Conservation (phyloP, 2,888 invertebrate genomes). For the Xanthia togata region DNA sequence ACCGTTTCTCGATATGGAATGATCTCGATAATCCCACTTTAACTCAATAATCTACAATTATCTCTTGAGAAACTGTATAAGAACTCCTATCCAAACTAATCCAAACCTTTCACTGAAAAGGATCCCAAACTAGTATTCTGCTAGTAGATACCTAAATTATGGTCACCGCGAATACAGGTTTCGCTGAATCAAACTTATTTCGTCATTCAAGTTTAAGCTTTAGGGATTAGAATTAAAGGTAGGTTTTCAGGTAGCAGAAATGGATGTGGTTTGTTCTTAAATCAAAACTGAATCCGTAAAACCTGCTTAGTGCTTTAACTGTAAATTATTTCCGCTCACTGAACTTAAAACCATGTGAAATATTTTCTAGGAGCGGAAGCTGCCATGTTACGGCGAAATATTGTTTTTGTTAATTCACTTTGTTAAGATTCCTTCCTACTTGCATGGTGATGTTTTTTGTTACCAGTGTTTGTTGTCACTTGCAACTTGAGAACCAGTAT, state of each 20-base stretch:
- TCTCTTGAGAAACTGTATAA: too few relatives aligned
- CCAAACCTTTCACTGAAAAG: conserved; percentile 16
- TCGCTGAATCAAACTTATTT: conserved; percentile 2
- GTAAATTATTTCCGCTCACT: conserved; percentile 51
- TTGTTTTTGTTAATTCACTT: background rate
- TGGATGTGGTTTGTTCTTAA: conserved; percentile 11
- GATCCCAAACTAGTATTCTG: background rate
- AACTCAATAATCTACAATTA: too few relatives aligned
- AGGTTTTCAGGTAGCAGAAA: conserved; percentile 3
- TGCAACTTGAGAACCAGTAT: background rate
- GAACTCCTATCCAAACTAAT: too few relatives aligned
- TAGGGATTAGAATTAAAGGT: background rate
- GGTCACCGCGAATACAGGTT: background rate
- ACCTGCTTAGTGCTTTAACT: conserved; percentile 35
- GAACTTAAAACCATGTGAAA: conserved; percentile 37
- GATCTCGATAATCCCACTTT: too few relatives aligned
- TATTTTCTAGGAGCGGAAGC: background rate
- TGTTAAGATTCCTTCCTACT: background rate
- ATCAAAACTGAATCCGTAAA: conserved; percentile 24
- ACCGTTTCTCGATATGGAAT: too few relatives aligned
- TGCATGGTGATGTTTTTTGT: background rate
- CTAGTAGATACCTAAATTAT: conserved; percentile 24
- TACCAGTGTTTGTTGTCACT: background rate
- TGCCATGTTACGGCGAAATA: background rate
- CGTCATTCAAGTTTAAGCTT: conserved; percentile 12